These are phyloP conservation scores for Scotopteryx bipunctaria DNA, from an alignment of 2,888 invertebrate genomes.

Conservation along the genomic window DNA sequence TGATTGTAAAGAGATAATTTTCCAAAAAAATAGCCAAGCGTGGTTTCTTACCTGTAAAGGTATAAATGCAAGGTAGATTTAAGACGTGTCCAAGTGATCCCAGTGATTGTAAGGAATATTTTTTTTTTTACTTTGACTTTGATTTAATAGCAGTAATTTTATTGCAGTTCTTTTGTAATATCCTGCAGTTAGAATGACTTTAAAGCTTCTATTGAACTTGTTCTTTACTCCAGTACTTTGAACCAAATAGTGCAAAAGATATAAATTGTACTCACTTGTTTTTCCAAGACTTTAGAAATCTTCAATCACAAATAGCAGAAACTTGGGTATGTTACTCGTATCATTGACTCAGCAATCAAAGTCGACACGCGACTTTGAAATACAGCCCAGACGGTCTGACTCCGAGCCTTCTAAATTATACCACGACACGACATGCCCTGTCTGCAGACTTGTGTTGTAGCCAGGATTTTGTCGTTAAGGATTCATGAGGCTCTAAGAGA, in stretches of 20 bases:
- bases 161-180: background rate
- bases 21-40: no score
- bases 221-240: no score
- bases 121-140: no score
- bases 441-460: background rate
- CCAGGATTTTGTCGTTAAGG: no score
- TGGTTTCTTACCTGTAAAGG: no score
- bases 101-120: no score
- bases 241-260: no score
- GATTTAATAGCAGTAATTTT: background rate
- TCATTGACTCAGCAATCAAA: background rate
- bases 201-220: no score
- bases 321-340: background rate
- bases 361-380: conserved; percentile 8
- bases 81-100: no score
- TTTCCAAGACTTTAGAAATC: background rate
- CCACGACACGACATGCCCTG: conserved; percentile 1
- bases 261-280: no score
- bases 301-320: background rate
- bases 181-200: background rate
- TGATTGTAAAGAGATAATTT: no score
- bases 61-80: no score
- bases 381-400: background rate
- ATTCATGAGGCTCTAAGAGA: background rate
- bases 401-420: background rate